These are phyloP conservation scores for Brachionus angularis DNA, from an alignment of 1,140 invertebrate genomes.

Conservation along the genomic window DNA sequence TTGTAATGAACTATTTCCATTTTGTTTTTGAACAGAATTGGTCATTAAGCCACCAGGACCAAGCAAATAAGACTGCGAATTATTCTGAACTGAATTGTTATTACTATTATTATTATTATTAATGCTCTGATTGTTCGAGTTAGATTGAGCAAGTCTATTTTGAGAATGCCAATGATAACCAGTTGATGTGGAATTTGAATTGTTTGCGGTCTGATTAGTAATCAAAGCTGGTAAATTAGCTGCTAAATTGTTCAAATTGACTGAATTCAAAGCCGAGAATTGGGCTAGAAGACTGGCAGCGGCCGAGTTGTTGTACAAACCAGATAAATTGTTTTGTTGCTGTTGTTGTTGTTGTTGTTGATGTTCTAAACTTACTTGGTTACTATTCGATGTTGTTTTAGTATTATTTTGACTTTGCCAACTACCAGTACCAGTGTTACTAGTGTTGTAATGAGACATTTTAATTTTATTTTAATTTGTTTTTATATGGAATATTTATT, in stretches of 20 bases:
- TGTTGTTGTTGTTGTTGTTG: background rate
- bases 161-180: conserved; percentile 32
- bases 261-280: background rate
- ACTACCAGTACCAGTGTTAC: background rate
- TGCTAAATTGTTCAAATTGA: conserved; percentile 4
- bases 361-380: too few species aligned
- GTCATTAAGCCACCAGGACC: background rate
- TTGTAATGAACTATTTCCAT: background rate
- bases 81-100: too few species aligned
- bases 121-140: background rate
- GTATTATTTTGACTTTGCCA: conserved; percentile 20
- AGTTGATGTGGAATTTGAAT: background rate
- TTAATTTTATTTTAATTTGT: background rate
- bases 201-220: background rate
- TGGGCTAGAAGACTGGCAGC: conserved; percentile 14
- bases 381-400: too few species aligned
- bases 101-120: too few species aligned
- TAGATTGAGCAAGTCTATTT: conserved; percentile 21
- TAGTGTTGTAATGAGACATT: conserved; percentile 31
- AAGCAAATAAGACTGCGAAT: background rate
- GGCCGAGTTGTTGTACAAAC: conserved; percentile 5
- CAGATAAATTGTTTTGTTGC: background rate
- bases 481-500: too few species aligned
- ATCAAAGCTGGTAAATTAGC: background rate
- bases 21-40: conserved; percentile 5